Conservation (phyloP, 2,113 vertebrate genomes). For the Vidua macroura region DNA sequence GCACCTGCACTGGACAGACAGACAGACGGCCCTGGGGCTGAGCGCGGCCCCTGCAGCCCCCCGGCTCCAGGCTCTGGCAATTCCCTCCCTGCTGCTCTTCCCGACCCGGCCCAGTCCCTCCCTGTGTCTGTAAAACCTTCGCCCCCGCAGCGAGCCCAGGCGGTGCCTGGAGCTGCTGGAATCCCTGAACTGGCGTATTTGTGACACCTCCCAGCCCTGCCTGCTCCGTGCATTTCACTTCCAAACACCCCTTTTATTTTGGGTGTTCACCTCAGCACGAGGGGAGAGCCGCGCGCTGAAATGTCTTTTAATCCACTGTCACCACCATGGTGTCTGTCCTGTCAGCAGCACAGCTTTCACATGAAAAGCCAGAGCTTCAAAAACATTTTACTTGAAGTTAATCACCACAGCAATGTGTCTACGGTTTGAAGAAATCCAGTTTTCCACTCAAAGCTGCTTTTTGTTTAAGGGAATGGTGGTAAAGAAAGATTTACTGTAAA, state of each 20-base stretch:
- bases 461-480: background rate
- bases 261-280: rapidly evolving
- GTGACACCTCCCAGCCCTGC: background rate
- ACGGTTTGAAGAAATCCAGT: background rate
- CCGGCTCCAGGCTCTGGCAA: rapidly evolving
- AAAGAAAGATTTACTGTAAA: background rate
- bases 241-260: background rate
- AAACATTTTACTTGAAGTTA: background rate
- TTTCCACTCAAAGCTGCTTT: background rate
- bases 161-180: rapidly evolving
- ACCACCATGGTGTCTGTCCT: background rate
- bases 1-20: background rate
- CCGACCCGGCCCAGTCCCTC: rapidly evolving
- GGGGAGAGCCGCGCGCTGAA: background rate
- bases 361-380: background rate
- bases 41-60: rapidly evolving
- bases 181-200: rapidly evolving
- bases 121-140: background rate
- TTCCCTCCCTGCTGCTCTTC: background rate
- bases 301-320: background rate
- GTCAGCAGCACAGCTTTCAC: background rate
- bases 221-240: background rate
- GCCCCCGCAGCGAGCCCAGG: rapidly evolving
- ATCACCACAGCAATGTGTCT: background rate
- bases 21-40: background rate